Evolutionary conservation across 2,797 vertebrate species (phyloP), one percentile per base, ranked within the genome.

Genomic region (Sylvilagus floridanus): DNA sequence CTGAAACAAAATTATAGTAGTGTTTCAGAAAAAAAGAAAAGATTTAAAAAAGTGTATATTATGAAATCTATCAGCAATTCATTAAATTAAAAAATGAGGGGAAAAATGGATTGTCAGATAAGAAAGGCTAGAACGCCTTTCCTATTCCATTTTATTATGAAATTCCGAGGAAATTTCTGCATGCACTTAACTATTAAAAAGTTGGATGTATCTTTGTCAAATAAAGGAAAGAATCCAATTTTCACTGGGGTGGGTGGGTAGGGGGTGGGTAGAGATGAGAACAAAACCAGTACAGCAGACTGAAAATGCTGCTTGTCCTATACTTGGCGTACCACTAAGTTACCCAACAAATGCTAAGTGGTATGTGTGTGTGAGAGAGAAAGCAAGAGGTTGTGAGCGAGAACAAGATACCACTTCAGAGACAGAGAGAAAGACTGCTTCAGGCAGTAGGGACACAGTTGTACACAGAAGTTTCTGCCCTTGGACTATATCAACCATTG

Each of bases 1-100:
- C 52, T 71, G 76, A 89, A 92, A 82, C 57, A 86, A 22, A 95
- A 84, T 85, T 85, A 87, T 93, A 91, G 75, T 57, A 89, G 5
- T 79, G 28, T 63, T 84, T 89, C 32, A 78, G 30, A 5, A 71
- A 87, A 79, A 95, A 82, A 73, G 22, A n/a, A 35, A 63, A 50
- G 6, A 21, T 21, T 32, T 35, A 21, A 50, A 72, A 71, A 91
- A 72, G 73, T 60, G 54, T 83, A 84, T 3, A 78, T 5, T 35
- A 65, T 84, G 32, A 89, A 96, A 94, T 60, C 63, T 10, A 89
- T 37, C 37, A 87, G n/a, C 17, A 93, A 85, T 68, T 14, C 60
- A 69, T 37, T 35, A 93, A 84, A 47, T 60, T 82, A 81, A 95
- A 88, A 88, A 24, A 65, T 3, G 7, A 65, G 26, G 7, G 10